phyloP scores from a whole-genome alignment of 2,797 vertebrate genomes.

The Parauchenoglanis ngamensis region DNA sequence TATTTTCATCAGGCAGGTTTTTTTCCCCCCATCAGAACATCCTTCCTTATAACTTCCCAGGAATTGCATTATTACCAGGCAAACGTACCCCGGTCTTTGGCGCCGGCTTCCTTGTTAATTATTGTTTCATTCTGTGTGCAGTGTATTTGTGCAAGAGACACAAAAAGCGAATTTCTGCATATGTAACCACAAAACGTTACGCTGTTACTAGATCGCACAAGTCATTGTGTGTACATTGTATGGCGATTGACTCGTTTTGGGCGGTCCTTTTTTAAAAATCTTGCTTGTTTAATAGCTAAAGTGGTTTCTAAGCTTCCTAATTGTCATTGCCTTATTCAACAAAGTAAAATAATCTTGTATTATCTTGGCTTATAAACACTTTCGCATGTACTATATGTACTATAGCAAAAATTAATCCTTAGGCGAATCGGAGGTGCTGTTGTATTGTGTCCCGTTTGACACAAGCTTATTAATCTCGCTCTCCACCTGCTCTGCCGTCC shows the following conservation, averaged over 20 bases:
- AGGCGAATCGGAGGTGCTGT: neutral
- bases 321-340: neutral
- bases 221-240: neutral
- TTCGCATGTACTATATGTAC: neutral
- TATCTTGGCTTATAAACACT: neutral
- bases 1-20: neutral
- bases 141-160: neutral
- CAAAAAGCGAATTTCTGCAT: neutral
- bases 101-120: neutral
- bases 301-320: neutral
- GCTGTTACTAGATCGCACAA: neutral
- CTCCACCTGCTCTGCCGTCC: neutral
- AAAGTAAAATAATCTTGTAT: neutral
- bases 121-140: neutral
- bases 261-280: neutral
- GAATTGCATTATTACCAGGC: neutral
- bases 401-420: neutral
- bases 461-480: neutral
- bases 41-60: neutral
- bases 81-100: neutral
- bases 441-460: neutral
- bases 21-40: neutral
- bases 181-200: neutral
- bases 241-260: neutral
- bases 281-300: neutral